phyloP scores from a whole-genome alignment of 1,140 invertebrate genomes.

The Ostrea edulis region DNA sequence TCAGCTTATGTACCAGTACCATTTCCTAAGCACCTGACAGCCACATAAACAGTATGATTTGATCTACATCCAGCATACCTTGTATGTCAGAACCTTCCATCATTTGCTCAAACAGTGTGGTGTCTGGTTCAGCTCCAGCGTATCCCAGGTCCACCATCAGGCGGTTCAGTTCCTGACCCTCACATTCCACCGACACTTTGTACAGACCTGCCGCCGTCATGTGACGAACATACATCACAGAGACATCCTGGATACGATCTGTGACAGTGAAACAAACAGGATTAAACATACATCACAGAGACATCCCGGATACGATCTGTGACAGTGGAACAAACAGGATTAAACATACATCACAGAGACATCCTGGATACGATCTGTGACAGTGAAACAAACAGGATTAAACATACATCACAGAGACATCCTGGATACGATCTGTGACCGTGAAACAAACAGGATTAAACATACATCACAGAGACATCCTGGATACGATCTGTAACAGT shows the following conservation, averaged over 20 bases:
- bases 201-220: not conserved
- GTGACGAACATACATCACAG: slow-evolving; percentile 30
- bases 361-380: slow-evolving; percentile 18
- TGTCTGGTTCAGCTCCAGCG: slow-evolving; percentile 41
- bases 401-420: slow-evolving; percentile 32
- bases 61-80: not conserved
- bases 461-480: slow-evolving; percentile 26
- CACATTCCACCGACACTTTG: slow-evolving; percentile 49
- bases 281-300: slow-evolving; percentile 33
- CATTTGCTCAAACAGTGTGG: slow-evolving; percentile 4
- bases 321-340: not conserved
- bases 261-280: not conserved
- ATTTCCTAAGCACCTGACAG: too few relatives aligned
- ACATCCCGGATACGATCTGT: slow-evolving; percentile 7
- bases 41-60: not conserved
- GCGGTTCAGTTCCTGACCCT: slow-evolving; percentile 43
- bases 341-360: slow-evolving; percentile 30
- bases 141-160: slow-evolving; percentile 53
- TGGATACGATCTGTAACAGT: not conserved
- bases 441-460: not conserved
- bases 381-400: not conserved
- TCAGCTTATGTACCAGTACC: too few relatives aligned
- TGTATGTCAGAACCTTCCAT: not conserved
- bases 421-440: not conserved
- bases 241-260: slow-evolving; percentile 18